phyloP scores from a whole-genome alignment of 2,888 invertebrate species.

The Nipponacmea schrenckii region DNA sequence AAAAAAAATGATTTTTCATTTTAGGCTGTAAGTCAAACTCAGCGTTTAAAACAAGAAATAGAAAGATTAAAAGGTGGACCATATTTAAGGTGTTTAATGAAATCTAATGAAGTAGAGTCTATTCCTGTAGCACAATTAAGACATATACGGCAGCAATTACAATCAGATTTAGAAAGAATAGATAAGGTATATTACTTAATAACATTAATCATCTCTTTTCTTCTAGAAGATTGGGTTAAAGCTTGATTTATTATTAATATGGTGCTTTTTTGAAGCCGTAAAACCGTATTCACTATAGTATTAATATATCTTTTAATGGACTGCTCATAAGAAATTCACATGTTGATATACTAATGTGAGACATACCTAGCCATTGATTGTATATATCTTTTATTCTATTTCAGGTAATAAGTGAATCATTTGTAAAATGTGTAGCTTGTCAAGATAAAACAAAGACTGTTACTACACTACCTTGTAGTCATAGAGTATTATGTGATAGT shows the following conservation, averaged over 20 bases:
- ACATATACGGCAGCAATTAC: conserved; percentile 59
- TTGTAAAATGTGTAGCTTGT: conserved; percentile 62
- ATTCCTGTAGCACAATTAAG: conserved; percentile 54
- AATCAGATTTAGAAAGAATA: conserved; percentile 55
- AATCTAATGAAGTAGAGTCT: conserved; percentile 55
- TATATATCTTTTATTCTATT: conserved; percentile 26
- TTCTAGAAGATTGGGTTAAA: too few relatives aligned
- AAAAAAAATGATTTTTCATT: conserved; percentile 28
- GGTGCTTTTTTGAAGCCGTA: too few relatives aligned
- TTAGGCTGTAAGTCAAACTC: conserved; percentile 79
- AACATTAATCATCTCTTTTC: not conserved
- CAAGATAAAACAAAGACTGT: conserved; percentile 70
- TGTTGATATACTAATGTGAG: too few relatives aligned
- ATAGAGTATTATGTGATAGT: conserved; percentile 88
- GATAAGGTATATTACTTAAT: conserved; percentile 51
- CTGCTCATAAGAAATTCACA: too few relatives aligned
- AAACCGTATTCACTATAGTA: too few relatives aligned
- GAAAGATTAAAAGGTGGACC: conserved; percentile 75
- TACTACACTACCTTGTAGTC: conserved; percentile 85
- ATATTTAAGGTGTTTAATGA: conserved; percentile 74
- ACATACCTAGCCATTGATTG: too few relatives aligned
- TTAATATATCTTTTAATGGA: too few relatives aligned
- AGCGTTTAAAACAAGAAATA: conserved; percentile 80
- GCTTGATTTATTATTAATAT: too few relatives aligned
- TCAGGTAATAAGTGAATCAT: conserved; percentile 48